Conservation (phyloP, 2,113 vertebrate species). For the Clarias macrocephalus region DNA sequence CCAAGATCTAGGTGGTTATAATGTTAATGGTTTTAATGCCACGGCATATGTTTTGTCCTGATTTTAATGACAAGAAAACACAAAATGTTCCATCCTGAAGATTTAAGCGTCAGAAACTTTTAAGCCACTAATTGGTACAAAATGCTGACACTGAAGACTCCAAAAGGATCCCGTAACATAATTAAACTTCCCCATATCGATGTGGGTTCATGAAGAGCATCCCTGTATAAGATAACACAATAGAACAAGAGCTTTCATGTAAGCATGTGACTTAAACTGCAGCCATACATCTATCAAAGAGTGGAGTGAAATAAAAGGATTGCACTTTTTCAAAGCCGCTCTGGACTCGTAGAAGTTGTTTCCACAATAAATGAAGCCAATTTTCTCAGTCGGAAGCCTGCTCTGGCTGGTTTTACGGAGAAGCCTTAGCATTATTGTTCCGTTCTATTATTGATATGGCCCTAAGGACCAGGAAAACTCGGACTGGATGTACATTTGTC, state of each 20-base stretch:
- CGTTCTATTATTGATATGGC: neutral
- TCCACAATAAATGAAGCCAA: neutral
- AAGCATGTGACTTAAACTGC: neutral
- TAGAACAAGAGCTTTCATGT: neutral
- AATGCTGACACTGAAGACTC: neutral
- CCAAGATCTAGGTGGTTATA: too few relatives aligned
- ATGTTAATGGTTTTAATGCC: too few relatives aligned
- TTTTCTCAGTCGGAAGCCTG: neutral
- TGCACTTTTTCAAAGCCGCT: neutral
- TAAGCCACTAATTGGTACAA: neutral
- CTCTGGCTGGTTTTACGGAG: neutral
- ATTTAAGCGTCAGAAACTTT: neutral
- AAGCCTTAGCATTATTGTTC: neutral
- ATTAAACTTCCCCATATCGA: too few relatives aligned
- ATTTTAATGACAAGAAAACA: neutral
- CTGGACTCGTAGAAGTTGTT: neutral
- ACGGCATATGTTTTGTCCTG: too few relatives aligned
- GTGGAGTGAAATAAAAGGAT: neutral
- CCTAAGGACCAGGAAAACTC: neutral
- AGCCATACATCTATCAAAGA: neutral
- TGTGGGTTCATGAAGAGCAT: too few relatives aligned
- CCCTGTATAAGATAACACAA: neutral
- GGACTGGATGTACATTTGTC: neutral
- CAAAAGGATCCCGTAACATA: neutral
- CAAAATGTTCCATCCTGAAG: neutral